phyloP scores from a whole-genome alignment of 2,797 vertebrate genomes.

The Trachops cirrhosus region DNA sequence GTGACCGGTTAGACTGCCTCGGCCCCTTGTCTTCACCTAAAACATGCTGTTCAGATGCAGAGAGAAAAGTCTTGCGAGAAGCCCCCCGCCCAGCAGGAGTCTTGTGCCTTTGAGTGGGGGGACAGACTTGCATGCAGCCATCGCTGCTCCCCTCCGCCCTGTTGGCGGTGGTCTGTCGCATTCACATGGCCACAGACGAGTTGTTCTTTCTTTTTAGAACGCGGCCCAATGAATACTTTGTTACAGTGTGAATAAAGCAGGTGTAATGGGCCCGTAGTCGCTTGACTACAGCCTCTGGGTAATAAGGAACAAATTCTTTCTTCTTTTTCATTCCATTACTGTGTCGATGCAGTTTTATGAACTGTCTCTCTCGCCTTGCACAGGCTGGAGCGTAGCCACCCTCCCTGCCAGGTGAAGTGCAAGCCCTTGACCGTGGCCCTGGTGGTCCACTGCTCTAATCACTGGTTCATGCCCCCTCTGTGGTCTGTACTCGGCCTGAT shows the following conservation, averaged over 20 bases:
- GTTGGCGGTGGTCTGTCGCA: not conserved
- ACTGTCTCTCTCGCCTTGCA: not conserved
- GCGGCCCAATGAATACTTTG: not conserved
- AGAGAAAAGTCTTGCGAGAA: not conserved
- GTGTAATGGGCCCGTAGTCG: not conserved
- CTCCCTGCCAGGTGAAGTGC: not conserved
- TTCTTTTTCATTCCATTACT: not conserved
- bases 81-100: not conserved
- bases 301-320: not conserved
- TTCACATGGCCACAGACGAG: not conserved
- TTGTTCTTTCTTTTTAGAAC: not conserved
- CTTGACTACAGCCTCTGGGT: not conserved
- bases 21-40: not conserved
- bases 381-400: not conserved
- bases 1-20: not conserved
- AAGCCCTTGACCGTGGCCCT: not conserved
- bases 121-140: no score
- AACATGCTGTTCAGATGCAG: not conserved
- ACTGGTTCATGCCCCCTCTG: fast-evolving
- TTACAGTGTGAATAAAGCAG: not conserved
- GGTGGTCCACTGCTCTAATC: not conserved
- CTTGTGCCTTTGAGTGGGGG: not conserved
- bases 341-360: not conserved
- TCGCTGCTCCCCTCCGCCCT: not conserved
- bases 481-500: not conserved